Base-by-base conservation (phyloP, 2,797 vertebrate genomes). In the Adrianichthys oophorus region DNA sequence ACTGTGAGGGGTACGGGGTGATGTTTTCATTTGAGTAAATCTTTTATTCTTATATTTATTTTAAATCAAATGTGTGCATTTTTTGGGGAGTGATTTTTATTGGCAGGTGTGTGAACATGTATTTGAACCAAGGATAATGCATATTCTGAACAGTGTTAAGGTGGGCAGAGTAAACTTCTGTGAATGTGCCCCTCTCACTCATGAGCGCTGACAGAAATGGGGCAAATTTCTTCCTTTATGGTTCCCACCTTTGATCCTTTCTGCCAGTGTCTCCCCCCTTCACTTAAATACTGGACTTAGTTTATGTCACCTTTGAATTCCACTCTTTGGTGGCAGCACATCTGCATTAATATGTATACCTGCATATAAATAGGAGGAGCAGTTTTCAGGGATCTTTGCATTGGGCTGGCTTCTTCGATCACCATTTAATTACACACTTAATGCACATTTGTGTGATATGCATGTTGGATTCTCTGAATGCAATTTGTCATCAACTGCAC, bases 291-390 rank as follows among this genome's bases (percentile, higher is more conserved):
- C 10, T 37, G 32, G 63, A 55, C 47, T 60, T 41, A 65, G 18
- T 66, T 55, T 15, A 55, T 45, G 59, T 42, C 51, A 44, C 43
- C 6, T 43, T 55, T 58, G 24, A 58, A 50, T 8, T 26, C 18
- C 1, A 1, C 32, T 59, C 47, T 75, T 75, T 61, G 40, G 65
- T 68, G 68, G 58, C 65, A 56, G 68, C 61, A 73, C 18, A 45
- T 53, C 50, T 43, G 15, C 48, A 57, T 82, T 73, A 70, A 77
- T 85, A 84, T 80, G 79, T 43, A 70, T 68, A 56, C 32, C 17
- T 48, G 45, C 24, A 59, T 47, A 52, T 54, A 50, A 64, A 68
- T 16, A 55, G 42, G 18, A 43, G 59, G n/a, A 57, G 40, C 45
- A 56, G 18, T 53, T 62, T 8, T 16, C 63, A 41, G 48, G 17